Evolutionary conservation across 1,140 invertebrate species (phyloP).

Genomic region (Sitophilus oryzae): DNA sequence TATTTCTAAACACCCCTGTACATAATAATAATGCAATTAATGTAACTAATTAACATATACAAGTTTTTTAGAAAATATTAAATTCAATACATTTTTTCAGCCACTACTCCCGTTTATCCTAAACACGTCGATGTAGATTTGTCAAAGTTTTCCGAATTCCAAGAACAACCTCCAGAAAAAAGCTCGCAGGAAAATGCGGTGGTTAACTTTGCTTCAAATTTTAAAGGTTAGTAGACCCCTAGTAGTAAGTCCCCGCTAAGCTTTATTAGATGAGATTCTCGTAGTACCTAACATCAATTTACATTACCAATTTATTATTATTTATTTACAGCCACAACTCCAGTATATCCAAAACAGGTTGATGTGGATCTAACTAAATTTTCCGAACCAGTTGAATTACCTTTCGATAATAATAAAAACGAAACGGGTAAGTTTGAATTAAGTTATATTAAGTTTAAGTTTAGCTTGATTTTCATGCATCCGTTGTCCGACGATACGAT

Average conservation of each 20-base stretch:
- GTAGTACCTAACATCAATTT: neutral
- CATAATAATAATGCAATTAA: too few relatives aligned
- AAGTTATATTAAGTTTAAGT: too few relatives aligned
- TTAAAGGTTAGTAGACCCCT: constrained; percentile 18
- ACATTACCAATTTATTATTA: neutral
- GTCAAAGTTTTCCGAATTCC: constrained; percentile 3
- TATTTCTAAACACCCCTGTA: too few relatives aligned
- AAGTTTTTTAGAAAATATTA: too few relatives aligned
- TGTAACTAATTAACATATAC: too few relatives aligned
- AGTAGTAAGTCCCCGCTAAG: neutral
- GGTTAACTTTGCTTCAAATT: constrained; percentile 18
- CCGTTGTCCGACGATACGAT: too few relatives aligned
- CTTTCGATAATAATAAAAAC: neutral
- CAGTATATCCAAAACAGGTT: constrained; percentile 34
- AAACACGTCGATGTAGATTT: constrained; percentile 18
- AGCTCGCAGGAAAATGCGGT: neutral
- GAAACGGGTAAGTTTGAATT: neutral
- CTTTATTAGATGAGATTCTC: neutral
- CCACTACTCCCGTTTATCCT: constrained; percentile 39
- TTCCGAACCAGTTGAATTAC: constrained; percentile 8
- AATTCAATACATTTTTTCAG: too few relatives aligned
- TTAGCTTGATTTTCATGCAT: too few relatives aligned
- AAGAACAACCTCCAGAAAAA: neutral
- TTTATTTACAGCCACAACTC: constrained; percentile 31
- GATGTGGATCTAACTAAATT: constrained; percentile 14